A percentile compares a stretch with the other conserved stretches of the same genome.
Conservation (phyloP, 2,888 invertebrate genomes). For the Ganaspis brasiliensis region DNA sequence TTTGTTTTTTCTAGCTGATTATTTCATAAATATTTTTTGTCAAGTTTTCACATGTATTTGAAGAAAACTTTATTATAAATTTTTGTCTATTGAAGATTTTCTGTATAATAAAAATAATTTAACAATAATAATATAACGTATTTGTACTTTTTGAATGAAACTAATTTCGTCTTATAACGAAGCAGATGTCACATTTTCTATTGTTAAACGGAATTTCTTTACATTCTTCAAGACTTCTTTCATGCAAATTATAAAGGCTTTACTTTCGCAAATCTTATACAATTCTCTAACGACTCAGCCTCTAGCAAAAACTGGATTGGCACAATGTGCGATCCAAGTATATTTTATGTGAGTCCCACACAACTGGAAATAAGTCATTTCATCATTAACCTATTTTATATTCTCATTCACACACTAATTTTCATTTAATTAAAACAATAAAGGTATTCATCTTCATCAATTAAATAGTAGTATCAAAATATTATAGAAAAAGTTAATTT, state of each 20-base stretch:
- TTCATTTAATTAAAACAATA: neutral
- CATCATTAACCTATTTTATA: neutral
- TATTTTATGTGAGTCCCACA: neutral
- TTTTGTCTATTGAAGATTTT: no score
- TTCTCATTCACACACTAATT: neutral
- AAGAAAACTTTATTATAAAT: no score
- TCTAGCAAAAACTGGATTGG: neutral
- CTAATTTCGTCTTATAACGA: neutral
- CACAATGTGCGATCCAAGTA: neutral
- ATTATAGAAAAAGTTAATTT: no score
- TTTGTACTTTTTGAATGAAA: neutral
- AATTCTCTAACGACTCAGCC: neutral
- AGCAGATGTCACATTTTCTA: neutral
- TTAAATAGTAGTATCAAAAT: no score
- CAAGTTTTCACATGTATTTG: no score
- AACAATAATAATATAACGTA: neutral
- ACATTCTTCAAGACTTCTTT: neutral
- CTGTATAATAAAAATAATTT: neutral
- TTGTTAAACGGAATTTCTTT: neutral
- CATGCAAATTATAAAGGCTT: neutral
- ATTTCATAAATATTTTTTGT: no score
- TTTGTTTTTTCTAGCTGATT: no score
- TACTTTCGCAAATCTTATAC: neutral
- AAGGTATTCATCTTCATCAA: no score
- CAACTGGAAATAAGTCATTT: constrained; percentile 2